phyloP scores from a whole-genome alignment of 2,797 vertebrate genomes.

The Gymnoscopelus braueri region DNA sequence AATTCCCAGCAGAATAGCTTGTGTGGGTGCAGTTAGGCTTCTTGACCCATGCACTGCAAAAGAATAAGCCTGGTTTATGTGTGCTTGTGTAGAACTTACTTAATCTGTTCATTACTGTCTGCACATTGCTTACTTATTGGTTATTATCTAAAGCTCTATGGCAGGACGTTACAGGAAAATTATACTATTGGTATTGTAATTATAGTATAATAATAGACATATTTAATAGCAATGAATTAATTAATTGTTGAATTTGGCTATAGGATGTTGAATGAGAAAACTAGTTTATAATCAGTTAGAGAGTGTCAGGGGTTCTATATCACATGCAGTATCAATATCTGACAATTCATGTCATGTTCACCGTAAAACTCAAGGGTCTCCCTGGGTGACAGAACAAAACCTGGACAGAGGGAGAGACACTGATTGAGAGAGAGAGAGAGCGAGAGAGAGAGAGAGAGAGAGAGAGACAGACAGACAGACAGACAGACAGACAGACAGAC shows the following conservation, averaged over 20 bases:
- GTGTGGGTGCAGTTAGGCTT: not conserved
- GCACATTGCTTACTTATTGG: no score
- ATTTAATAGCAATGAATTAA: not conserved
- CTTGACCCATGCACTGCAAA: not conserved
- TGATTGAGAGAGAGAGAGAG: not conserved
- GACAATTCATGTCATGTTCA: slow-evolving; percentile 2
- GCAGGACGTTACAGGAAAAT: no score
- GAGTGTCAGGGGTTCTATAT: not conserved
- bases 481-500: no score
- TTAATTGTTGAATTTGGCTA: not conserved
- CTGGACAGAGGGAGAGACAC: slow-evolving; percentile 1
- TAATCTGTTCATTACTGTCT: no score
- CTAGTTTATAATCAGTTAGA: not conserved
- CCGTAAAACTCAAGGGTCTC: not conserved
- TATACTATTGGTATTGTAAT: no score
- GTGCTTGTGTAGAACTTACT: not conserved
- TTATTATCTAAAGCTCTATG: no score
- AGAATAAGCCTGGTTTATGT: not conserved
- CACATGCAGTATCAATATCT: not conserved
- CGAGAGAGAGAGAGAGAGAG: slow-evolving; percentile 14
- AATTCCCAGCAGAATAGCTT: not conserved
- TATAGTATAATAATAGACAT: no score
- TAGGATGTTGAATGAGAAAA: not conserved
- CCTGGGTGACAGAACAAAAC: not conserved
- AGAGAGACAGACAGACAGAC: no score